Evolutionary conservation across 92 coral and sea anemone genomes (phyloP).

Genomic region (Epizoanthus scotinus): DNA sequence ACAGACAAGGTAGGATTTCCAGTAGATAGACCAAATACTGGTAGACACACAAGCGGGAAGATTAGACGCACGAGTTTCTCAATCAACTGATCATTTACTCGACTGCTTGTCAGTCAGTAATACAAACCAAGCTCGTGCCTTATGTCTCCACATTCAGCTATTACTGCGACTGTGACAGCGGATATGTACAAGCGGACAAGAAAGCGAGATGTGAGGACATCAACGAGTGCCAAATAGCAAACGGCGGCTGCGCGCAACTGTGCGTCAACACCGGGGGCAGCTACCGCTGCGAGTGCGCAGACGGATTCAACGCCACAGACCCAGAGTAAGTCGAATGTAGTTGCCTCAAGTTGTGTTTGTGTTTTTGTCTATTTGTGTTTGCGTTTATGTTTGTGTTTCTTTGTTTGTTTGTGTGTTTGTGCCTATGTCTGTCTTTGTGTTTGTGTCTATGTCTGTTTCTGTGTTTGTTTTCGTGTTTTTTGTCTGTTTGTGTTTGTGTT

Average conservation of each 20-base stretch:
- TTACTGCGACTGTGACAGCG: slow-evolving; percentile 82
- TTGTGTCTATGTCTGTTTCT: no score
- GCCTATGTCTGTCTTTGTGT: no score
- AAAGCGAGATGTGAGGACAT: slow-evolving; percentile 80
- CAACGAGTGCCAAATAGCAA: slow-evolving; percentile 79
- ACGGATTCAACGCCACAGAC: slow-evolving; percentile 83
- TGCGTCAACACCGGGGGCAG: slow-evolving; percentile 86
- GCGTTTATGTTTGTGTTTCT: no score
- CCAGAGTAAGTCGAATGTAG: slow-evolving; percentile 56
- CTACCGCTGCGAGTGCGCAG: slow-evolving; percentile 77
- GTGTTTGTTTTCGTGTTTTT: no score
- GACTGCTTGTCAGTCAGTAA: background rate
- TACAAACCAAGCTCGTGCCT: background rate
- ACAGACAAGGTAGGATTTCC: background rate
- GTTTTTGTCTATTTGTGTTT: no score
- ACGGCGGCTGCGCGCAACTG: slow-evolving; percentile 87
- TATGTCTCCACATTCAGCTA: slow-evolving; percentile 52
- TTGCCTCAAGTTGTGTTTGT: background rate
- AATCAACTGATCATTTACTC: background rate
- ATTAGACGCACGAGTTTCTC: background rate
- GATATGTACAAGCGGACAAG: slow-evolving; percentile 66
- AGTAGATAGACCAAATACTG: no score
- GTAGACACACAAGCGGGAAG: background rate
- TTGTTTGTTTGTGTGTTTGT: no score
- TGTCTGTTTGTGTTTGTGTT: no score